Evolutionary conservation across 53 echinoderm and acorn worm genomes (phyloP).

Genomic region (Apostichopus leukothele): DNA sequence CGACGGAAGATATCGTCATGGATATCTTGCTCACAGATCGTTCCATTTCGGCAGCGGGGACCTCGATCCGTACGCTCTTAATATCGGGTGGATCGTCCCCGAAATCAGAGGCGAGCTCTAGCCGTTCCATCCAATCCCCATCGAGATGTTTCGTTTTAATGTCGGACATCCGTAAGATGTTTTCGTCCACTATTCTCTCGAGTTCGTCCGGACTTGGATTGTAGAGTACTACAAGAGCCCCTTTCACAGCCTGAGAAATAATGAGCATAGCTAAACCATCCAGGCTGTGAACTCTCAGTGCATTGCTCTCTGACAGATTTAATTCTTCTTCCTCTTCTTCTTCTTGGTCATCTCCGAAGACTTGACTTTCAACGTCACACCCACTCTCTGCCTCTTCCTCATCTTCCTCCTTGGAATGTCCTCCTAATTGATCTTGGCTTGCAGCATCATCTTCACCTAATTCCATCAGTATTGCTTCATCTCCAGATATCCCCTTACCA

Average conservation of each 20-base stretch:
- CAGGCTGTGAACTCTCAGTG: conserved; percentile 66
- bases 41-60: conserved; percentile 15
- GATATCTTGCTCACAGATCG: conserved; percentile 47
- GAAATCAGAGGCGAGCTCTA: conserved; percentile 48
- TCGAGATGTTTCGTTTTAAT: conserved; percentile 4
- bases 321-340: conserved; percentile 30
- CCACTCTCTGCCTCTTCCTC: conserved; percentile 74
- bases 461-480: not conserved
- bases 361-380: conserved; percentile 77
- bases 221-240: conserved; percentile 54
- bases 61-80: conserved; percentile 3
- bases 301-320: conserved; percentile 10
- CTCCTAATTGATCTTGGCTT: conserved; percentile 38
- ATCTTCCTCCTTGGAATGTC: conserved; percentile 14
- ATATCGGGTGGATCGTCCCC: conserved; percentile 2
- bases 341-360: conserved; percentile 61
- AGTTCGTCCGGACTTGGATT: conserved; percentile 56
- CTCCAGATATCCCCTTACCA: conserved; percentile 61
- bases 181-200: conserved; percentile 65
- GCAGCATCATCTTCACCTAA: not conserved
- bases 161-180: conserved; percentile 54
- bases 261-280: conserved; percentile 71
- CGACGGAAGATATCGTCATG: conserved; percentile 40
- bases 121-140: conserved; percentile 41
- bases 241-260: conserved; percentile 66